Percentiles rank a stretch among this genome's conserved stretches.
Evolutionary conservation across 2,113 vertebrate species (phyloP).

Genomic region (Phaethornis superciliosus): DNA sequence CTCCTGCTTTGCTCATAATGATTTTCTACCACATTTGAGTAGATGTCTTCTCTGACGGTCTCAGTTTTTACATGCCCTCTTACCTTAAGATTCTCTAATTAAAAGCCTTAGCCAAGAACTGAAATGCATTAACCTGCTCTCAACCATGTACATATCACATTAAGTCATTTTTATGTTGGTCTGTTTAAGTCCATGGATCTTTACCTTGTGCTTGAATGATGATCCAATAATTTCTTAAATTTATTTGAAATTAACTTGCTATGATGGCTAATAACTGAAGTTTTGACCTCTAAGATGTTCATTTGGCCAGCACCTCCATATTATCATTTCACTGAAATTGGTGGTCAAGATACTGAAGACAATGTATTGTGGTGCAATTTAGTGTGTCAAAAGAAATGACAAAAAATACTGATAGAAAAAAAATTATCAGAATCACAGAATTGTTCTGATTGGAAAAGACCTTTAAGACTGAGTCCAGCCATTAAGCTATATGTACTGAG

Average conservation of each 20-base stretch:
- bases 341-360: not conserved
- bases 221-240: not conserved
- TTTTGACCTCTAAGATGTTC: not conserved
- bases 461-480: too few species aligned
- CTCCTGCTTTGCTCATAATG: not conserved
- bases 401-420: not conserved
- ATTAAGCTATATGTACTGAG: too few species aligned
- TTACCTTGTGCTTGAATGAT: not conserved
- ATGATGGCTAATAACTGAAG: not conserved
- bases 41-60: not conserved
- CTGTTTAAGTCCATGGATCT: not conserved
- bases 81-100: not conserved
- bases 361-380: not conserved
- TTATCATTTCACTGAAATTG: not conserved
- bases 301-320: not conserved
- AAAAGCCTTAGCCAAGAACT: not conserved
- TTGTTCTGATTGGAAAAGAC: too few species aligned
- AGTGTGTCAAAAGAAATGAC: not conserved
- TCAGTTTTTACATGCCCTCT: not conserved
- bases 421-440: too few species aligned
- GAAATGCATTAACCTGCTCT: not conserved
- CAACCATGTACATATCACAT: not conserved
- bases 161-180: not conserved
- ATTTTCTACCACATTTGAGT: not conserved
- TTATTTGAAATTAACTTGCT: not conserved